Evolutionary conservation across 2,113 vertebrate species (phyloP).

Genomic region (Pterophyllum scalare): DNA sequence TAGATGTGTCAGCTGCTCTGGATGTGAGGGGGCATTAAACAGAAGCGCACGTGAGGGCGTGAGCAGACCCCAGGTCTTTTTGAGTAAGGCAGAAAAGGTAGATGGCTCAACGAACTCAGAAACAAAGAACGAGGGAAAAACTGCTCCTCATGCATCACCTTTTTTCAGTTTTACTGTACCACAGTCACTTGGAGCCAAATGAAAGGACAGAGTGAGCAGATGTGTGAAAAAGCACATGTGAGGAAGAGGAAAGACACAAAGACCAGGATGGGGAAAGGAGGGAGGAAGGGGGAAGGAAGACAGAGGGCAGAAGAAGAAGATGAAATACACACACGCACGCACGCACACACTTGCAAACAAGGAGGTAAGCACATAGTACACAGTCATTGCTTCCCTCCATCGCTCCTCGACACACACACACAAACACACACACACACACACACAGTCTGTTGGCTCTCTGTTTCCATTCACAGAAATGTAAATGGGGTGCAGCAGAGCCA

Average conservation of each 20-base stretch:
- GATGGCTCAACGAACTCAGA: background rate
- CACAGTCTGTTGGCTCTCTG: constrained; percentile 29
- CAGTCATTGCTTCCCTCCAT: background rate
- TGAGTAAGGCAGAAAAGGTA: background rate
- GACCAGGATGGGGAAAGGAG: background rate
- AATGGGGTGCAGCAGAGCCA: constrained; percentile 54
- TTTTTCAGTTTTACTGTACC: background rate
- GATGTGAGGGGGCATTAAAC: constrained; percentile 55
- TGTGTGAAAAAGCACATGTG: background rate
- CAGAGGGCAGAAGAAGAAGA: constrained; percentile 1
- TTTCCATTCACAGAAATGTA: constrained; percentile 69
- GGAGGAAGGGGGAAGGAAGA: background rate
- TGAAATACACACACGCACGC: constrained; percentile 17
- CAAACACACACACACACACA: constrained; percentile 20
- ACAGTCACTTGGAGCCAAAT: background rate
- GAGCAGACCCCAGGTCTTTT: constrained; percentile 8
- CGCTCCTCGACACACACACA: background rate
- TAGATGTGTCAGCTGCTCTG: constrained; percentile 65
- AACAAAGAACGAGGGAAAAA: background rate
- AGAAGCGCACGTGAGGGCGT: constrained; percentile 36
- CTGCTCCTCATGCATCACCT: background rate
- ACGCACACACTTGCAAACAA: constrained; percentile 9
- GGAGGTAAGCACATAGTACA: background rate
- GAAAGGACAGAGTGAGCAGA: constrained; percentile 9
- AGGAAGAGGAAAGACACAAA: background rate